phyloP scores from a whole-genome alignment of 2,888 invertebrate species.

The Disparrhopalites patrizii region DNA sequence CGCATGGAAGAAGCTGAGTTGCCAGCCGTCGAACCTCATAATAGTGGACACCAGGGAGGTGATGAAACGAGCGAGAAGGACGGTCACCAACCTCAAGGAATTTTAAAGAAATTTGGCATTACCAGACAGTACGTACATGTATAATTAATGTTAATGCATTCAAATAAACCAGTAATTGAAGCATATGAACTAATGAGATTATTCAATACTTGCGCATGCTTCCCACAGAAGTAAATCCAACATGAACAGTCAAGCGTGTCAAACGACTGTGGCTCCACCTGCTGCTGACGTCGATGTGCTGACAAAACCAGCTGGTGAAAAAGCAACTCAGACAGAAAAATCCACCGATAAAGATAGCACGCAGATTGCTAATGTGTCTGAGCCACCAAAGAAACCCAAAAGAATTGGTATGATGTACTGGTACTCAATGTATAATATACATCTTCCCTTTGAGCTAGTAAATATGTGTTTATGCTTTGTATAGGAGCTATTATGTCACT shows the following conservation, averaged over 20 bases:
- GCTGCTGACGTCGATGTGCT: neutral
- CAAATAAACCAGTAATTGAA: too few species aligned
- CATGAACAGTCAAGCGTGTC: neutral
- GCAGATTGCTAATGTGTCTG: neutral
- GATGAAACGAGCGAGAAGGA: neutral
- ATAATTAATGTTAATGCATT: neutral
- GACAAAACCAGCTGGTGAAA: neutral
- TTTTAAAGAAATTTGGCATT: conserved; percentile 21
- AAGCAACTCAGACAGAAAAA: conserved; percentile 14
- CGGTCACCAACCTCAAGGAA: conserved; percentile 12
- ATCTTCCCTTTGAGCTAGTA: too few species aligned
- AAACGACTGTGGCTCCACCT: neutral
- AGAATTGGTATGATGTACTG: conserved; percentile 1
- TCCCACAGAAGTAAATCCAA: conserved; percentile 9
- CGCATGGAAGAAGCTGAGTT: too few species aligned
- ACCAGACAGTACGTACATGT: conserved; percentile 15
- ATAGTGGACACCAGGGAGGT: neutral
- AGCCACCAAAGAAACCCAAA: conserved; percentile 2
- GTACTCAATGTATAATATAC: too few species aligned
- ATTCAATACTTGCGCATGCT: neutral
- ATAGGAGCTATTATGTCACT: conserved; percentile 11
- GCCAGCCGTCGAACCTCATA: neutral
- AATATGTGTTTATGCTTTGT: neutral
- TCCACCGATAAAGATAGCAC: neutral
- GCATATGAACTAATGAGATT: neutral